Evolutionary conservation across 2,113 vertebrate species (phyloP).

Genomic region (Podarcis raffonei): DNA sequence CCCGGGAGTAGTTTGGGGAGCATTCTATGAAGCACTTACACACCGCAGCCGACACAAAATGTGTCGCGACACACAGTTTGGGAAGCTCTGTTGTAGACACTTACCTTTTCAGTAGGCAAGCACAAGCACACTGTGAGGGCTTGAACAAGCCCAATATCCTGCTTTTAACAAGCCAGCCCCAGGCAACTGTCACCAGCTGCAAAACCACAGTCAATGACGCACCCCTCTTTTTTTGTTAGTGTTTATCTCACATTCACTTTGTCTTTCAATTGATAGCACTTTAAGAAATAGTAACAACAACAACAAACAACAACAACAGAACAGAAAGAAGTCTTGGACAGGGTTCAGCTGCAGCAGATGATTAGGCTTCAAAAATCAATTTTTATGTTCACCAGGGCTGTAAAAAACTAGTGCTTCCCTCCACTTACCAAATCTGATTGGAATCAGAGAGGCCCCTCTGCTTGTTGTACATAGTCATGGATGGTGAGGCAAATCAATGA

Average conservation of each 20-base stretch:
- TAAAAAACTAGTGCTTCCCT: background rate
- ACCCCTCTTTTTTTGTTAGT: background rate
- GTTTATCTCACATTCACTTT: background rate
- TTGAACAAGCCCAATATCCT: too few relatives aligned
- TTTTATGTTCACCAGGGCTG: background rate
- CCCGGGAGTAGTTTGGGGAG: too few relatives aligned
- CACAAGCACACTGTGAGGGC: too few relatives aligned
- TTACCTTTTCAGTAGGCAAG: too few relatives aligned
- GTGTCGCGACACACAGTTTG: too few relatives aligned
- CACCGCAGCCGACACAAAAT: too few relatives aligned
- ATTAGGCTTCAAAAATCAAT: constrained; percentile 2
- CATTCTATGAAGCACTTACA: too few relatives aligned
- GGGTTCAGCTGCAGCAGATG: background rate
- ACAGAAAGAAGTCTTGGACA: background rate
- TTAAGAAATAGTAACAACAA: background rate
- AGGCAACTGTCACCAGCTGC: too few relatives aligned
- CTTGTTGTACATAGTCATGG: background rate
- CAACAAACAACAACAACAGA: background rate
- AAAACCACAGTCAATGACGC: background rate
- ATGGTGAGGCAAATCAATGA: background rate
- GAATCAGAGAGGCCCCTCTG: background rate
- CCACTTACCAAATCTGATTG: background rate
- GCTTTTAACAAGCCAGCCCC: too few relatives aligned
- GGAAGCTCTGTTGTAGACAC: too few relatives aligned
- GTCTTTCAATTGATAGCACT: background rate